Evolutionary conservation across 2,113 vertebrate species (phyloP), one percentile per base, ranked within the genome.

Genomic region (Ariopsis seemanni): DNA sequence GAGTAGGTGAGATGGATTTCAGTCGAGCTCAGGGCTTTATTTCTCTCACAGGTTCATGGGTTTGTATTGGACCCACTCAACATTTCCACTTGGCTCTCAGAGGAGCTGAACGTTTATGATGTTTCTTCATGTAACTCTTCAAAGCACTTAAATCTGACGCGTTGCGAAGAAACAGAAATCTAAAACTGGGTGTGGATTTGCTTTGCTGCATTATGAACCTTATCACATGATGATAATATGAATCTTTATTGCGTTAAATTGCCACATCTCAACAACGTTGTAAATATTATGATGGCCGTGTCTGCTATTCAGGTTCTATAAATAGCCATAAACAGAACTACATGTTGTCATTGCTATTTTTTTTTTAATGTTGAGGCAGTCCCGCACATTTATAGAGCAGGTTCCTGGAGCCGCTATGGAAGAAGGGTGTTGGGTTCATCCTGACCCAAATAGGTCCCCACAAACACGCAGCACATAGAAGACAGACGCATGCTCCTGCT

Each of bases 231-330:
- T 85, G 86, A 88, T 84, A 82, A 78, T 74, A 65, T 52, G 52
- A 60, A 34, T 82, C 57, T 90, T 90, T 90, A 90, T 90, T 85
- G 84, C 86, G 63, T 62, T 55, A 84, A 87, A 87, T 87, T 85
- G 85, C 67, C 71, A 9, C 71, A 75, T 82, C 75, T 87, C 77
- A 63, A 87, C 87, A 85, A 58, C 55, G 82, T 79, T 85, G 85
- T 90, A 82, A 90, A 90, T 78, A 83, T 89, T 87, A 83, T 10
- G 34, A 84, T 69, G 63, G 55, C 84, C 60, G 60, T 83, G 62
- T 86, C 75, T 88, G 87, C 83, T 53, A 15, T 79, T 87, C 34
- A 3, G 63, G 48, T 58, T 83, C 87, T 89, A 85, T 88, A 87
- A 89, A 90, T 90, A 89, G 81, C 82, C 67, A n/a, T 20, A 60